Evolutionary conservation across 2,888 invertebrate species (phyloP).

Genomic region (Cyclophora punctaria): DNA sequence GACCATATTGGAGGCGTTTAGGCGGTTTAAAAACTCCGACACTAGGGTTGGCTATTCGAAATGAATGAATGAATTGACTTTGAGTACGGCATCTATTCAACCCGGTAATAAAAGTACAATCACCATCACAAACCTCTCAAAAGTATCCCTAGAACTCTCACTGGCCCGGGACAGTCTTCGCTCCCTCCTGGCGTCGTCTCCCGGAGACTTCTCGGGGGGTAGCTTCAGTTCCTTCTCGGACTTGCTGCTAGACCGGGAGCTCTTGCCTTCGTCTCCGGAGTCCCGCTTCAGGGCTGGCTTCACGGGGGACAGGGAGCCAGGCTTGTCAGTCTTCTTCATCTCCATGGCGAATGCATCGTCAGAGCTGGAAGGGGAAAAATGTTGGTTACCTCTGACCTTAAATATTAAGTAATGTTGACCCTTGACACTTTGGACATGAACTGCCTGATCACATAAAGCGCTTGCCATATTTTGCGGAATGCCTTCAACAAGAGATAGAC

Average conservation of each 20-base stretch:
- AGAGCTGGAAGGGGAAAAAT: slow-evolving; percentile 10
- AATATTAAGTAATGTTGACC: too few relatives aligned
- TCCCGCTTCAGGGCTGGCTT: slow-evolving; percentile 46
- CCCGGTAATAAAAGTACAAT: neutral
- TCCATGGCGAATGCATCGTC: slow-evolving; percentile 62
- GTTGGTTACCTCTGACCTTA: too few relatives aligned
- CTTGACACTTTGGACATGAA: too few relatives aligned
- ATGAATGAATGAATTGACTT: too few relatives aligned
- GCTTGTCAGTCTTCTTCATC: slow-evolving; percentile 64
- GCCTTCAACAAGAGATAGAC: too few relatives aligned
- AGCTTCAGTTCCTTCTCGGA: slow-evolving; percentile 54
- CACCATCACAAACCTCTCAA: slow-evolving; percentile 47
- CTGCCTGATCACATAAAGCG: too few relatives aligned
- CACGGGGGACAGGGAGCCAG: slow-evolving; percentile 62
- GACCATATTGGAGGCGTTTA: too few relatives aligned
- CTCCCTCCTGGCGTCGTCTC: slow-evolving; percentile 46
- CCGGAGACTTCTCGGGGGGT: slow-evolving; percentile 58
- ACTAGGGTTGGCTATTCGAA: too few relatives aligned
- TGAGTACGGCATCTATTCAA: too few relatives aligned
- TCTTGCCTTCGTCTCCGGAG: slow-evolving; percentile 46
- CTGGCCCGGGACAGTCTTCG: slow-evolving; percentile 48
- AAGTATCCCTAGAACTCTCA: slow-evolving; percentile 57
- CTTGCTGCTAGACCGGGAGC: slow-evolving; percentile 51
- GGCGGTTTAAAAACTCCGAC: too few relatives aligned
- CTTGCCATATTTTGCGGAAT: too few relatives aligned